phyloP scores from a whole-genome alignment of 2,888 invertebrate genomes.

The Melanargia galathea region DNA sequence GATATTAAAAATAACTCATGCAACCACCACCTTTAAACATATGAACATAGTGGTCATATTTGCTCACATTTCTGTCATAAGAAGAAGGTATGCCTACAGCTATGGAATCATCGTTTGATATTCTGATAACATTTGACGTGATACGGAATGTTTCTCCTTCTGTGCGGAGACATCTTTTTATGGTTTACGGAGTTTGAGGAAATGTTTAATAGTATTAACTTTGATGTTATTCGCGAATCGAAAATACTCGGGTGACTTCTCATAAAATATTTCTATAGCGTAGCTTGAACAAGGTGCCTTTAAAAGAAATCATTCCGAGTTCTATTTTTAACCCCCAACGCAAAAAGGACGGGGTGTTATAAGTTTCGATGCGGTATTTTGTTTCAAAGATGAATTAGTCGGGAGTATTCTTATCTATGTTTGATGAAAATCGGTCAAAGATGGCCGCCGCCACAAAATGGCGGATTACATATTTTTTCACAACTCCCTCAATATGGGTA shows the following conservation, averaged over 20 bases:
- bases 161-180: slow-evolving; percentile 43
- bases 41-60: slow-evolving; percentile 6
- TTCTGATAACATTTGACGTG: slow-evolving; percentile 73
- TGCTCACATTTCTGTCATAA: neutral
- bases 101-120: slow-evolving; percentile 67
- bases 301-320: too few species aligned
- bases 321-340: too few species aligned
- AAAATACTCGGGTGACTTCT: slow-evolving; percentile 2
- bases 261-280: neutral
- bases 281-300: too few species aligned
- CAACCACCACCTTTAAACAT: slow-evolving; percentile 1
- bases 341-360: too few species aligned
- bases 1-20: neutral
- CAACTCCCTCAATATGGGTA: too few species aligned
- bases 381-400: too few species aligned
- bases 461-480: too few species aligned
- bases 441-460: too few species aligned
- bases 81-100: slow-evolving; percentile 41
- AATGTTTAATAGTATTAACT: slow-evolving; percentile 14
- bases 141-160: slow-evolving; percentile 61
- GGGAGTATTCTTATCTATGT: too few species aligned
- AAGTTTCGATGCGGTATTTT: too few species aligned
- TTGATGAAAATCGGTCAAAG: too few species aligned
- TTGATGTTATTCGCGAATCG: neutral
- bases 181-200: slow-evolving; percentile 9